Base-by-base conservation (phyloP, 2,113 vertebrate genomes). In the Excalfactoria chinensis region DNA sequence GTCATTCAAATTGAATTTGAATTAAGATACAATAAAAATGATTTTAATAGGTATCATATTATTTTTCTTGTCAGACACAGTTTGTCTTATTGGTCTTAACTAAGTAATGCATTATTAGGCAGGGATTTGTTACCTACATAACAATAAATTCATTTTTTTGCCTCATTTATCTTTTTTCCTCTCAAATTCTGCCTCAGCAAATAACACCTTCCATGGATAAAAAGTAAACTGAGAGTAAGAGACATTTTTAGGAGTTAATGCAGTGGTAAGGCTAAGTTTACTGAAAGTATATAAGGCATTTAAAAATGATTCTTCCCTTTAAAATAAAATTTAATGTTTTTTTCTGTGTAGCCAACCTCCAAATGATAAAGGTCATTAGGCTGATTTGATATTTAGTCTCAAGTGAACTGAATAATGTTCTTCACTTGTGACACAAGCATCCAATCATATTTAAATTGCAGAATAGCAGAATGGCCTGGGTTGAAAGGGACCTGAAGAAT, bases 81-180 rank as follows among this genome's bases (percentile, higher is more conserved):
- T 55, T 74, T 84, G 41, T 75, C 69, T 75, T 91, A 66, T 68
- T 79, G 49, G 26, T 16, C 19, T 88, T 90, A 84, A 87, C 67
- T 79, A 55, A 69, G 44, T 86, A 91, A 93, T 41, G 40, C 34
- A 49, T 92, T 90, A 76, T 26, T 64, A 7, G 35, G 25, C 25
- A 28, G 62, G 82, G 81, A n/a, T 87, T 94, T 41, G 86, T 93
- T 92, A 82, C 87, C 84, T 92, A 67, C 67, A 55, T 82, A 69
- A 30, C 67, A 89, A 93, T 94, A 93, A 89, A 86, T 93, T 87
- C 23, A 1, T 49, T 86, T 91, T 91, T 90, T 92, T 90, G 53
- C 53, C 94, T 90, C 19, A 90, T 89, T 95, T 94, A 66, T 74
- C 48, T 8, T 84, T 90, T 94, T 75, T 81, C 13, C 20, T 81